Evolutionary conservation across 2,797 vertebrate species (phyloP).

Genomic region (Etheostoma perlongum): DNA sequence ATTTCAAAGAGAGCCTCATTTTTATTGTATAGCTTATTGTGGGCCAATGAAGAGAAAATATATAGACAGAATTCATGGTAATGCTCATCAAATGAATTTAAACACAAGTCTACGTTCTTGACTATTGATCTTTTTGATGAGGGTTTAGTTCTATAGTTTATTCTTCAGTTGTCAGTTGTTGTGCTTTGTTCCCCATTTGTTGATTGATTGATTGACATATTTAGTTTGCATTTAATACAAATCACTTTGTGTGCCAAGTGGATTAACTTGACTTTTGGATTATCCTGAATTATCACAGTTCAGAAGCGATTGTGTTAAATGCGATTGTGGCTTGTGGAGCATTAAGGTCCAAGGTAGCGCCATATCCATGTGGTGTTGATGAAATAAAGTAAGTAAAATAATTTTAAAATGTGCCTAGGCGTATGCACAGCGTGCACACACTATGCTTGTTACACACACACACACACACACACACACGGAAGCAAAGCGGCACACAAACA

Average conservation of each 20-base stretch:
- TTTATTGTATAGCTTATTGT: conserved; percentile 67
- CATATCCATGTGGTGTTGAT: background rate
- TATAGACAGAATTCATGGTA: conserved; percentile 42
- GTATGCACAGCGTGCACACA: no score
- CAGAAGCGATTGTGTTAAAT: background rate
- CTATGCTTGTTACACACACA: no score
- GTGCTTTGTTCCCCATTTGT: background rate
- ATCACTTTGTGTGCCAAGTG: background rate
- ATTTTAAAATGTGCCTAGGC: background rate
- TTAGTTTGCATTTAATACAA: conserved; percentile 9
- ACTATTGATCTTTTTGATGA: conserved; percentile 22
- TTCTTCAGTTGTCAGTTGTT: background rate
- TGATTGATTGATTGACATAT: background rate
- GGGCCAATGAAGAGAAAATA: conserved; percentile 51
- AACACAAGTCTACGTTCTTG: conserved; percentile 3
- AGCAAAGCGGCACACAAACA: no score
- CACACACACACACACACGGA: no score
- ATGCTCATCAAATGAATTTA: conserved; percentile 36
- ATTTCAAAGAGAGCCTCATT: conserved; percentile 68
- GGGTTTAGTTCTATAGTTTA: background rate
- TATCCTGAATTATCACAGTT: background rate
- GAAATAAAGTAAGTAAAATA: background rate
- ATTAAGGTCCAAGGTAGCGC: background rate
- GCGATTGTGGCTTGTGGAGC: background rate
- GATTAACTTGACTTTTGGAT: conserved; percentile 4